Base-by-base conservation (phyloP, 2,888 invertebrate genomes). In the Adineta ricciae region DNA sequence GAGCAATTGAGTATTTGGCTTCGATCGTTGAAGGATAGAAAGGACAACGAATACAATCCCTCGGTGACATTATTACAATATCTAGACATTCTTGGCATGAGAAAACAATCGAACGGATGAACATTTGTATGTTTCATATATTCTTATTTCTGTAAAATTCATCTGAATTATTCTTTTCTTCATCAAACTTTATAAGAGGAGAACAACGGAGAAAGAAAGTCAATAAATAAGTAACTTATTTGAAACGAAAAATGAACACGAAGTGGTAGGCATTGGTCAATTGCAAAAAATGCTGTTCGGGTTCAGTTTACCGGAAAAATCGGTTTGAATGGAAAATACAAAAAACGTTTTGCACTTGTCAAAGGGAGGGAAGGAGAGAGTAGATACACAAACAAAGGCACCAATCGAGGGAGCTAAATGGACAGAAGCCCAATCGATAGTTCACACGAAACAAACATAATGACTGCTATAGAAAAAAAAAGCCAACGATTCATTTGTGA, bases 81-180 rank as follows among this genome's bases (percentile, higher is more conserved):
- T 41, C 2, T 41, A 8, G 78, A 78, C 41, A 78, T 78, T 3
- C n/a, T 78, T n/a, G 14, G 14, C 14, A 78, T 78, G 78, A 78
- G 78, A 78, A 78, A 78, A 41, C 41, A 78, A n/a, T 41, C 78
- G 5, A 78, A 78, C 41, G 78, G 41, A 78, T 78, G 41, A 78
- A 78, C 14, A 78, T 32, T 1, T 32, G 19, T n/a, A n/a, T 64
- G 19, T 32, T 5, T 56, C 14, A 8, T 27, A 2, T 27, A n/a
- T 64, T 27, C 19, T 64, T 32, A 16, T 27, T 64, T 64, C 64
- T 64, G n/a, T n/a, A n/a, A n/a, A n/a, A n/a, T n/a, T n/a, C n/a
- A n/a, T n/a, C n/a, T n/a, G n/a, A n/a, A n/a, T n/a, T 64, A 32
- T 36, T 64, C 64, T 32, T 64, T 64, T 32, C 32, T 64, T 32